These are phyloP conservation scores for Danionella cerebrum DNA, from an alignment of 2,113 vertebrate species.

Conservation along the genomic window DNA sequence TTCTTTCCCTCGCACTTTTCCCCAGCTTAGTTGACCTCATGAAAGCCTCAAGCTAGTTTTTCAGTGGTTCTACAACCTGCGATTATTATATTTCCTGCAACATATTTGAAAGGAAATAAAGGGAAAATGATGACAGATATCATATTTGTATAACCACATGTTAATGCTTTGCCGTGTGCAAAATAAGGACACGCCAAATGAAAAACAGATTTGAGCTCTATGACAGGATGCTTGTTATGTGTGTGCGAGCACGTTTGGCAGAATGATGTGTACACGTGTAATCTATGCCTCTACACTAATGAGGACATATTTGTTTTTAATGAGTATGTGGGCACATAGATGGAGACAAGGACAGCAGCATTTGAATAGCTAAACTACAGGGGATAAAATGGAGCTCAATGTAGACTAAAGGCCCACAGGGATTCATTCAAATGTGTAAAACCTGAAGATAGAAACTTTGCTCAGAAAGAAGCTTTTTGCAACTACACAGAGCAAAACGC, in stretches of 20 bases:
- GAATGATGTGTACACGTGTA: slow-evolving; percentile 48
- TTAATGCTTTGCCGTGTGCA: background rate
- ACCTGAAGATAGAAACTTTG: slow-evolving; percentile 25
- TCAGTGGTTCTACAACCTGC: background rate
- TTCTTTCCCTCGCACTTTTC: background rate
- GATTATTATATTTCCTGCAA: background rate
- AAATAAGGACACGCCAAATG: background rate
- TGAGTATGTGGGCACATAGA: slow-evolving; percentile 51
- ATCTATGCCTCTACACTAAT: slow-evolving; percentile 65
- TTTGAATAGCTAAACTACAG: slow-evolving; percentile 58
- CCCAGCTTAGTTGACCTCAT: background rate
- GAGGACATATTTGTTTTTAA: slow-evolving; percentile 65
- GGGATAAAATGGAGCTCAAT: slow-evolving; percentile 53
- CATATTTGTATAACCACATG: background rate
- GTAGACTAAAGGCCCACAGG: slow-evolving; percentile 47
- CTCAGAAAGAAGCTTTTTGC: slow-evolving; percentile 28
- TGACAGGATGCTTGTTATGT: slow-evolving; percentile 22
- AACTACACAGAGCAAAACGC: slow-evolving; percentile 28
- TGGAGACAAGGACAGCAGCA: slow-evolving; percentile 41
- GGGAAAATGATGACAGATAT: background rate
- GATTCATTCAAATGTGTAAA: slow-evolving; percentile 42
- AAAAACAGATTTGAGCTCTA: slow-evolving; percentile 18
- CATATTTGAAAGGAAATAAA: background rate
- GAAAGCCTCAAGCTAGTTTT: background rate
- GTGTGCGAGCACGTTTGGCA: slow-evolving; percentile 1